Evolutionary conservation across 2,797 vertebrate species (phyloP).

Genomic region (Choloepus didactylus): DNA sequence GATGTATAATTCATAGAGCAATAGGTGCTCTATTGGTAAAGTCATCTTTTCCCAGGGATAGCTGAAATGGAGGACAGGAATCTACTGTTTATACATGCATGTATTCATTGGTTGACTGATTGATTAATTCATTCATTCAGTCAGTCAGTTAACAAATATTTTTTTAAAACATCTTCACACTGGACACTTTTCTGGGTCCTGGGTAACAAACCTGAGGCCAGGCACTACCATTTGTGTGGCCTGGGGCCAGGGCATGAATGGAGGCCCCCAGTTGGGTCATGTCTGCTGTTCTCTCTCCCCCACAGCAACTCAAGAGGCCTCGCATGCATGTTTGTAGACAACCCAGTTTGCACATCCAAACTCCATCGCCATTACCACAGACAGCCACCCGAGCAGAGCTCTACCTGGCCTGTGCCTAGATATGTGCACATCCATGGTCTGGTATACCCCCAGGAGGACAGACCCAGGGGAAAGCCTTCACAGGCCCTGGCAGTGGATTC

Average conservation of each 20-base stretch:
- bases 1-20: neutral
- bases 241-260: neutral
- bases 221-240: neutral
- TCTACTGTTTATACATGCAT: neutral
- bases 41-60: neutral
- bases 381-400: neutral
- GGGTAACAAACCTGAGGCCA: neutral
- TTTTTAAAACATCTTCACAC: neutral
- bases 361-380: neutral
- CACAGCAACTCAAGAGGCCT: neutral
- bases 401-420: fast-evolving
- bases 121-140: neutral
- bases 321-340: neutral
- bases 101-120: neutral
- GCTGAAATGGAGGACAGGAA: neutral
- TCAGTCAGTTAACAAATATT: slow-evolving; percentile 13
- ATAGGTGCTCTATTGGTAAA: neutral
- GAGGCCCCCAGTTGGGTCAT: neutral
- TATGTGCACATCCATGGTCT: neutral
- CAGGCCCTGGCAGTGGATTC: neutral
- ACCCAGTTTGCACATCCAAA: neutral
- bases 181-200: slow-evolving; percentile 24
- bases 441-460: neutral
- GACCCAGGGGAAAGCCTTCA: neutral
- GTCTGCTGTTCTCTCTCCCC: neutral